Conservation (phyloP, 1,140 invertebrate genomes). For the Pachypeltis micranthus region DNA sequence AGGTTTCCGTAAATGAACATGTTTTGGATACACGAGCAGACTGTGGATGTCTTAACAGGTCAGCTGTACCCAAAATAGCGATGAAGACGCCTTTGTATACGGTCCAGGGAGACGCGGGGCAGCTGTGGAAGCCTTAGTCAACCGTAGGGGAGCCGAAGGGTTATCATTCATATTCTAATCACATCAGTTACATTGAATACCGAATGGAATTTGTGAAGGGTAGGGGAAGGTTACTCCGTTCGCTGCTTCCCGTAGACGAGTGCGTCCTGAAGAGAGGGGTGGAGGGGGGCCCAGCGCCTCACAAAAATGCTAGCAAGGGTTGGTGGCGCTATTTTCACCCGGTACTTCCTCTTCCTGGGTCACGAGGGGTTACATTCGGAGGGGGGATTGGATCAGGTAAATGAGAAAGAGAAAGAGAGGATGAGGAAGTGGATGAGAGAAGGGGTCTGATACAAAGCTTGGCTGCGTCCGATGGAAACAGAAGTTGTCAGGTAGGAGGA, state of each 20-base stretch:
- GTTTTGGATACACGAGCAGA: too few species aligned
- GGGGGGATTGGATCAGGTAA: slow-evolving; percentile 15
- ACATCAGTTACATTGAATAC: slow-evolving; percentile 19
- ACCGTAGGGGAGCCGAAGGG: not conserved
- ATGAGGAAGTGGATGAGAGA: not conserved
- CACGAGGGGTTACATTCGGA: slow-evolving; percentile 10
- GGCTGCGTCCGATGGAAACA: slow-evolving; percentile 3
- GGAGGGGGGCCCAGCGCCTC: not conserved
- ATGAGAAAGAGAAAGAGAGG: slow-evolving; percentile 1
- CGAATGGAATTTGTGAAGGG: slow-evolving; percentile 13
- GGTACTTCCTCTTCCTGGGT: slow-evolving; percentile 15
- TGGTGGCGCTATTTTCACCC: too few species aligned
- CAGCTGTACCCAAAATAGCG: too few species aligned
- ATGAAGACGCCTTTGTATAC: too few species aligned
- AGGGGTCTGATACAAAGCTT: too few species aligned
- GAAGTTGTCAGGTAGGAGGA: not conserved
- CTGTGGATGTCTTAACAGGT: too few species aligned
- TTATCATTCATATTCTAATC: slow-evolving; percentile 21
- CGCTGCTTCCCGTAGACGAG: not conserved
- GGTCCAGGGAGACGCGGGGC: not conserved
- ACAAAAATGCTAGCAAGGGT: slow-evolving; percentile 2
- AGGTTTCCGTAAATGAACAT: too few species aligned
- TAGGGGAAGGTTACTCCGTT: not conserved
- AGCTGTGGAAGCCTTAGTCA: slow-evolving; percentile 1
- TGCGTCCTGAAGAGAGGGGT: too few species aligned